Evolutionary conservation across 2,888 invertebrate genomes (phyloP), one percentile per base, ranked within the genome.

Genomic region (Stramonita haemastoma): DNA sequence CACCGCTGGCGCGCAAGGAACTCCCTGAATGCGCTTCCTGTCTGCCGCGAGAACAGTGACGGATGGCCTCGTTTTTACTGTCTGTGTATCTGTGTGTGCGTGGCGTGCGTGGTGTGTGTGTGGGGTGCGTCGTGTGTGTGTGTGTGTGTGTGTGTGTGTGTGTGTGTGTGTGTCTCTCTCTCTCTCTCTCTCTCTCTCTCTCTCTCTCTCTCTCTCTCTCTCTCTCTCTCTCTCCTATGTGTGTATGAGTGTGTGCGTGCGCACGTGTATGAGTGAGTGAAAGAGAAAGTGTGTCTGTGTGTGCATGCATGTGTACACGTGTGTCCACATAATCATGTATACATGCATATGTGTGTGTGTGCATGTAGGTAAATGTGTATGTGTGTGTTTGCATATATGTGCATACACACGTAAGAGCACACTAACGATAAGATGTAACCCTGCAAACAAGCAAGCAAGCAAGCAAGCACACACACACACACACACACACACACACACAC

Each of bases 131-230:
- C 4, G 2, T 46, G 46, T 46, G 46, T 46, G 46, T 46, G 4
- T 2, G 46, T 2, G 46, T 46, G 46, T 46, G 4, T 8, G 46
- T 46, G 46, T 46, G 46, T 46, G 46, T 46, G 4, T 46, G 46
- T 46, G 46, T 46, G 13, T 73, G 73, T 73, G n/a, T 66, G 66
- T 17, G 19, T 66, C 5, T n/a, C 8, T n/a, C 73, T n/a, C 73
- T 73, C 73, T 73, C 73, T 73, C 73, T 73, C 73, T 73, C 73
- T 73, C 73, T 73, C 73, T 73, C 73, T 73, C 73, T 73, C 73
- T 73, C 73, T 73, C 77, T 79, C 77, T 79, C 77, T 77, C 77
- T 77, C 77, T 77, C 77, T 77, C 77, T 77, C 77, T 32, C 77
- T 77, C 32, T 77, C 77, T 77, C 77, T 77, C 77, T 79, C 77